Evolutionary conservation across 2,113 vertebrate genomes (phyloP).

Genomic region (Opisthocomus hoazin): DNA sequence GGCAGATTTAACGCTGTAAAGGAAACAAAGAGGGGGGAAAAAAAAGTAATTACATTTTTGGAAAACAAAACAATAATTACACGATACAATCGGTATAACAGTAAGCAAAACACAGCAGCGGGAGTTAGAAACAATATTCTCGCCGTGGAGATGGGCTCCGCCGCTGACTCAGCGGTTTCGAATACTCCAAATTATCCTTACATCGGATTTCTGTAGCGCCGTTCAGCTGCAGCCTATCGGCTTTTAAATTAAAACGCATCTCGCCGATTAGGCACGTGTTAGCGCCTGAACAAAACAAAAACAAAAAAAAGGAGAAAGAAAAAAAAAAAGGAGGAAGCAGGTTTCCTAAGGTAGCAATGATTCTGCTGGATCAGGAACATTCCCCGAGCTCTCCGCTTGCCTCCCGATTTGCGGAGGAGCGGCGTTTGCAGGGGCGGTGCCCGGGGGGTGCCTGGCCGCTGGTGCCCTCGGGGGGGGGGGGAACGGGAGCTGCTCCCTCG

Average conservation of each 20-base stretch:
- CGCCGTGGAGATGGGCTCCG: not conserved
- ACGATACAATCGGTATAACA: conserved; percentile 53
- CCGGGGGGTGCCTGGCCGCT: no score
- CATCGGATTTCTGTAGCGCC: not conserved
- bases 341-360: not conserved
- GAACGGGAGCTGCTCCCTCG: not conserved
- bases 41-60: conserved; percentile 73
- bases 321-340: not conserved
- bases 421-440: not conserved
- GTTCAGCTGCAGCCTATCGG: conserved; percentile 21
- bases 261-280: not conserved
- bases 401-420: not conserved
- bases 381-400: not conserved
- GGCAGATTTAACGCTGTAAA: conserved; percentile 41
- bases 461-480: not conserved
- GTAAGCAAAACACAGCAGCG: conserved; percentile 48
- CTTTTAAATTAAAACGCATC: conserved; percentile 39
- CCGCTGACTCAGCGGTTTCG: conserved; percentile 65
- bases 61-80: conserved; percentile 75
- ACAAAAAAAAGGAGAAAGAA: no score
- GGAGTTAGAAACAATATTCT: conserved; percentile 37
- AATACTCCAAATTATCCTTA: not conserved
- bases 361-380: not conserved
- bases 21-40: conserved; percentile 9
- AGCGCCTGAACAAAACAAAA: not conserved